Percentiles rank a stretch among this genome's conserved stretches.
Evolutionary conservation across 2,113 vertebrate genomes (phyloP).

Genomic region (Ceyx melanurus): DNA sequence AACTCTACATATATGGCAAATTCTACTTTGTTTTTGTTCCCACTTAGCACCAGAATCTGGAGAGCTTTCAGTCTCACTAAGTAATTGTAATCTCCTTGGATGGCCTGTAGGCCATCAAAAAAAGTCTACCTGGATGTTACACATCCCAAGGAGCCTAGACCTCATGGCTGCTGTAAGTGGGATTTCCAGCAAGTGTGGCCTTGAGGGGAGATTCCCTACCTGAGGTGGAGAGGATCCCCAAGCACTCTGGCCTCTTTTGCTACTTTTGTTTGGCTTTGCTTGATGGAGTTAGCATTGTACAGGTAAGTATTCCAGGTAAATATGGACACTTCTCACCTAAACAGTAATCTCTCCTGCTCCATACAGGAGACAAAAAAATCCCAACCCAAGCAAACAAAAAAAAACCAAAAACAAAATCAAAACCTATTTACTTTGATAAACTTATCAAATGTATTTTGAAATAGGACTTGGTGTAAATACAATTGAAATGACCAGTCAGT

Average conservation of each 20-base stretch:
- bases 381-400: no score
- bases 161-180: rapidly evolving
- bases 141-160: rapidly evolving
- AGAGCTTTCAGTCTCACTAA: neutral
- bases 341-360: neutral
- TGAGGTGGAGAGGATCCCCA: neutral
- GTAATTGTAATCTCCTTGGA: neutral
- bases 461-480: neutral
- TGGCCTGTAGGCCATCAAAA: no score
- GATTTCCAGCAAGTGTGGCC: rapidly evolving
- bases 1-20: neutral
- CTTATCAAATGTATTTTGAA: neutral
- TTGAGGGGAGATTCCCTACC: rapidly evolving
- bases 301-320: neutral
- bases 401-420: no score
- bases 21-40: neutral
- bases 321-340: rapidly evolving
- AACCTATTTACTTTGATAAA: neutral
- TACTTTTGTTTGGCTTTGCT: neutral
- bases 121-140: no score
- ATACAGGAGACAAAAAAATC: no score
- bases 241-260: neutral
- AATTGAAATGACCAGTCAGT: slow-evolving; percentile 37
- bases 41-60: neutral
- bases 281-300: rapidly evolving